phyloP scores from a whole-genome alignment of 30 jellyfish, hydroid and myxozoan genomes.

The Aurelia aurita region DNA sequence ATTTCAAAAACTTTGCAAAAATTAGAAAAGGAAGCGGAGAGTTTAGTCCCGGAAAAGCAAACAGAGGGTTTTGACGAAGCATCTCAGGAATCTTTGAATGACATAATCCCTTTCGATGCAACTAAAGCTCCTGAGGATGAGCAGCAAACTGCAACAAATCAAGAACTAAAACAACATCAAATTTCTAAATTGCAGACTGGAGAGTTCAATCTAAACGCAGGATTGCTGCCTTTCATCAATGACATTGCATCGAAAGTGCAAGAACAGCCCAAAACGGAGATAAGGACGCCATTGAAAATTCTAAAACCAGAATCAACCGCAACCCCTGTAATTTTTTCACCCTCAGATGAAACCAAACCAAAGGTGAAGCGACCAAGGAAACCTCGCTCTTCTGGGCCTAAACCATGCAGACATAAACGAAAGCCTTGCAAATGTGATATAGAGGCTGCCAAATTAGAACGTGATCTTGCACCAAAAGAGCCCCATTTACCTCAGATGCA shows the following conservation, averaged over 20 bases:
- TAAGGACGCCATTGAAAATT: background rate
- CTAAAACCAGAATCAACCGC: background rate
- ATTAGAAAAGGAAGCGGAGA: background rate
- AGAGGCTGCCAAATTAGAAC: background rate
- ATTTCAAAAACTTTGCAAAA: background rate
- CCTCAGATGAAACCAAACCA: background rate
- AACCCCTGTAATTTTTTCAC: background rate
- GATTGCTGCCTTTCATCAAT: too few species aligned
- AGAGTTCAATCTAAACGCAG: too few species aligned
- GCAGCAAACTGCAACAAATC: too few species aligned
- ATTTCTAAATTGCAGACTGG: too few species aligned
- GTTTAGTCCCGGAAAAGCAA: background rate
- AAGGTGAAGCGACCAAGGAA: background rate
- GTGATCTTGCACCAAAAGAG: too few species aligned
- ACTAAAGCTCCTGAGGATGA: too few species aligned
- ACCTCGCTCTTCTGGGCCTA: background rate
- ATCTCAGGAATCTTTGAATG: background rate
- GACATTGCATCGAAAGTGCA: background rate
- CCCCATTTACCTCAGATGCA: background rate
- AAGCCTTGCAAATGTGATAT: slow-evolving; percentile 53
- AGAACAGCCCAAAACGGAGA: background rate
- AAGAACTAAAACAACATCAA: too few species aligned
- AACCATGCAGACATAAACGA: slow-evolving; percentile 40
- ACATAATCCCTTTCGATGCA: too few species aligned
- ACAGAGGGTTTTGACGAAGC: background rate